A percentile compares a stretch with the other conserved stretches of the same genome.
Evolutionary conservation across 2,797 vertebrate species (phyloP).

Genomic region (Tarsius wallacei): DNA sequence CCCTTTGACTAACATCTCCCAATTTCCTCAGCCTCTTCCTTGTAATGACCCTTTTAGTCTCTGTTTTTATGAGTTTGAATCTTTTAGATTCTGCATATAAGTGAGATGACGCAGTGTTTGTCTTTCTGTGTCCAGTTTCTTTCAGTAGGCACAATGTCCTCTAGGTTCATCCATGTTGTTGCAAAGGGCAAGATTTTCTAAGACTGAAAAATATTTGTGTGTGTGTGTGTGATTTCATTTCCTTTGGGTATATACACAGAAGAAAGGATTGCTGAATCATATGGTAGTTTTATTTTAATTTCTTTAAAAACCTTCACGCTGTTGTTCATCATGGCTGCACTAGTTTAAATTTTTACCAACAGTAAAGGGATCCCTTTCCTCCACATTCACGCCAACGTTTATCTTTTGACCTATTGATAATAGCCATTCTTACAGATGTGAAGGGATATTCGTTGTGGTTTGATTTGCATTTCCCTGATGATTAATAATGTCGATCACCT

Average conservation of each 20-base stretch:
- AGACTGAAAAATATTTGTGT: neutral
- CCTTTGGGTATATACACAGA: neutral
- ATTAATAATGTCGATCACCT: too few relatives aligned
- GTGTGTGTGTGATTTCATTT: neutral
- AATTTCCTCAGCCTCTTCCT: neutral
- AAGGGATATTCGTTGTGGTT: neutral
- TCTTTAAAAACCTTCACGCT: neutral
- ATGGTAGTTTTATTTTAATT: neutral
- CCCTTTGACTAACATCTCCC: neutral
- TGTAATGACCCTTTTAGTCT: neutral
- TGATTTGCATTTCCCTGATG: neutral
- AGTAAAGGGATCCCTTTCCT: neutral
- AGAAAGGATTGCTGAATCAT: neutral
- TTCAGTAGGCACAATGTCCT: neutral
- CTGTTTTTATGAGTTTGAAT: neutral
- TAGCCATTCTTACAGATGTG: neutral
- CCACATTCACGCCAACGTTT: neutral
- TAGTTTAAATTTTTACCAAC: neutral
- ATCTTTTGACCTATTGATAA: neutral
- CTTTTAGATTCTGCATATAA: neutral
- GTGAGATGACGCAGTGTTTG: neutral
- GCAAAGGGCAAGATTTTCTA: neutral
- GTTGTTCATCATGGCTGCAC: neutral
- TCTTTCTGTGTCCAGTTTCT: neutral
- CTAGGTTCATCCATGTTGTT: neutral